Conservation (phyloP, 2,888 invertebrate species). For the Drosophila mercatorum region DNA sequence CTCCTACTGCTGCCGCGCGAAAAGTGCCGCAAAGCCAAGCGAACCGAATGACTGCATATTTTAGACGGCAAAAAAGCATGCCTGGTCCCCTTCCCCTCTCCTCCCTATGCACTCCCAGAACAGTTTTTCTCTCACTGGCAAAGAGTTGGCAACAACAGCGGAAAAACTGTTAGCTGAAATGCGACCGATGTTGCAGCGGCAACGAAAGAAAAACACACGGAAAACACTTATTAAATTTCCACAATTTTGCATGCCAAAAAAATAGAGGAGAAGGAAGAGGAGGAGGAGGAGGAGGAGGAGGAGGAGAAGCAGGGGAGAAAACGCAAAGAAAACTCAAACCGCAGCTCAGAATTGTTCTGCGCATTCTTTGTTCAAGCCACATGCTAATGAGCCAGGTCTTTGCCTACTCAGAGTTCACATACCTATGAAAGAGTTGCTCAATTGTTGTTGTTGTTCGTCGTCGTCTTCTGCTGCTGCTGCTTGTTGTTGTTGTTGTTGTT, state of each 20-base stretch:
- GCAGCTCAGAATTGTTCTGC: slow-evolving; percentile 46
- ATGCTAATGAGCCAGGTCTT: slow-evolving; percentile 50
- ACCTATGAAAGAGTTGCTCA: slow-evolving; percentile 39
- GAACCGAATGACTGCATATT: slow-evolving; percentile 49
- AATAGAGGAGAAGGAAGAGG: slow-evolving; percentile 10
- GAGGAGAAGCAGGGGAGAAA: slow-evolving; percentile 14
- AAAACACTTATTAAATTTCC: slow-evolving; percentile 77
- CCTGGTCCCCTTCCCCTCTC: neutral
- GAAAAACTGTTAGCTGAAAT: slow-evolving; percentile 68
- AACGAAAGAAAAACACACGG: slow-evolving; percentile 35
- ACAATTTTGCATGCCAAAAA: slow-evolving; percentile 66
- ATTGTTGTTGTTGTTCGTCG: slow-evolving; percentile 8
- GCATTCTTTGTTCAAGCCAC: slow-evolving; percentile 20
- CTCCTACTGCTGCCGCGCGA: slow-evolving; percentile 18
- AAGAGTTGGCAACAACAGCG: slow-evolving; percentile 20
- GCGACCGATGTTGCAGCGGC: slow-evolving; percentile 41
- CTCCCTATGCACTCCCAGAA: slow-evolving; percentile 11
- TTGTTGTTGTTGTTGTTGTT: slow-evolving; percentile 7
- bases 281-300: slow-evolving; percentile 13
- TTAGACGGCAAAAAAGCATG: slow-evolving; percentile 23
- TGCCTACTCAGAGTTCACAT: slow-evolving; percentile 48
- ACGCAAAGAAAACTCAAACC: slow-evolving; percentile 37
- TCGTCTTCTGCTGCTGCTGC: neutral
- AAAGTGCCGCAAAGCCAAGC: slow-evolving; percentile 24
- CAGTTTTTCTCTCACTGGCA: slow-evolving; percentile 15